These are phyloP conservation scores for Wiebesia pumilae DNA, from an alignment of 1,140 invertebrate genomes.

Conservation along the genomic window DNA sequence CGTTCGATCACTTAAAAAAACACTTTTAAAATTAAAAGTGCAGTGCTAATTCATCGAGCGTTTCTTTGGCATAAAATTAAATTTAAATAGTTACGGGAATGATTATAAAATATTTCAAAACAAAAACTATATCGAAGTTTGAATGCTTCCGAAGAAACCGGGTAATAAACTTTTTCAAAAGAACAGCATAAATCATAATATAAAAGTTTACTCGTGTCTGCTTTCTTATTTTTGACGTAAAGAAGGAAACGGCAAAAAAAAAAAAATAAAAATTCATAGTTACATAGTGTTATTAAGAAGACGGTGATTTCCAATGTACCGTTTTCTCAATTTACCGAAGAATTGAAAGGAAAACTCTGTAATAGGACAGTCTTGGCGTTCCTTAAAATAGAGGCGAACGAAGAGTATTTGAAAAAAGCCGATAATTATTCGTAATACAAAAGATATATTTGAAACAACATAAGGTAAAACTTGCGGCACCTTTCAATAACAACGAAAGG, in stretches of 20 bases:
- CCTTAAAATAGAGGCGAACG: not conserved
- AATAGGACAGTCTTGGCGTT: not conserved
- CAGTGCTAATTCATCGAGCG: not conserved
- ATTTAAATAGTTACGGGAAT: too few species aligned
- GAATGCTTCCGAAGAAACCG: not conserved
- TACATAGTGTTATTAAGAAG: not conserved
- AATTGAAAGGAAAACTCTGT: not conserved
- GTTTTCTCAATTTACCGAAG: not conserved
- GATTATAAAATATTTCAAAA: not conserved
- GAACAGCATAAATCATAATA: not conserved
- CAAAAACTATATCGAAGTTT: slow-evolving; percentile 1
- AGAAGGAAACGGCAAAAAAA: not conserved
- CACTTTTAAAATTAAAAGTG: not conserved
- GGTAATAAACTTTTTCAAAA: not conserved
- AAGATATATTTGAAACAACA: too few species aligned
- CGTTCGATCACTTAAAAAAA: not conserved
- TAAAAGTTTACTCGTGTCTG: not conserved
- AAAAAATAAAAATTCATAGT: not conserved
- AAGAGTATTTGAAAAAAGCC: not conserved
- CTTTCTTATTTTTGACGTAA: not conserved
- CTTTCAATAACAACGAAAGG: too few species aligned
- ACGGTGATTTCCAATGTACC: not conserved
- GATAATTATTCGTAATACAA: too few species aligned
- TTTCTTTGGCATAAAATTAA: not conserved
- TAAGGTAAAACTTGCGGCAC: too few species aligned